A percentile compares a stretch with the other conserved stretches of the same genome.
These are phyloP conservation scores for Temnothorax ravouxi DNA, from an alignment of 2,888 invertebrate genomes.

Conservation along the genomic window DNA sequence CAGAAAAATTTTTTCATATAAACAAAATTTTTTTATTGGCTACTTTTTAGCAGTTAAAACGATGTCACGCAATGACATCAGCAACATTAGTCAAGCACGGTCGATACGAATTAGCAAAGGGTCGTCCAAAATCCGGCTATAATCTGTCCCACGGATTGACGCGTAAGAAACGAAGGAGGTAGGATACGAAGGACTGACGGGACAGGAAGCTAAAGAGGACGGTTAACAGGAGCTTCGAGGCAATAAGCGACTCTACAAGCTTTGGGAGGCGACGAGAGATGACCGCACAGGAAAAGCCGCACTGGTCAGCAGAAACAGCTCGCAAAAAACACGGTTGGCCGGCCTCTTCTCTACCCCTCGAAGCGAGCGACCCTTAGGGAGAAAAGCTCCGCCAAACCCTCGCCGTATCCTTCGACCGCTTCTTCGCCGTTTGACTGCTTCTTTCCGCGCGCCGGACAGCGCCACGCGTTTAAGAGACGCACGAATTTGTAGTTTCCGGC, in stretches of 20 bases:
- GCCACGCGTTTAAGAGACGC: constrained; percentile 69
- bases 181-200: constrained; percentile 65
- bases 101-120: constrained; percentile 46
- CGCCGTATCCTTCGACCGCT: constrained; percentile 58
- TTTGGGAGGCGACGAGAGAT: constrained; percentile 84
- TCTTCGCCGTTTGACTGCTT: constrained; percentile 74
- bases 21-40: not conserved
- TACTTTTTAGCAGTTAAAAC: not conserved
- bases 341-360: constrained; percentile 71
- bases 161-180: constrained; percentile 61
- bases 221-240: constrained; percentile 83
- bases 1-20: not conserved
- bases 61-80: not conserved
- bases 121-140: constrained; percentile 34
- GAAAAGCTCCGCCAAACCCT: constrained; percentile 65
- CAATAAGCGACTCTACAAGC: constrained; percentile 84
- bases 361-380: constrained; percentile 67
- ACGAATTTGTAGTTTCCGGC: constrained; percentile 19
- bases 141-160: constrained; percentile 46
- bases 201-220: constrained; percentile 79
- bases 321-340: constrained; percentile 80
- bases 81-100: not conserved
- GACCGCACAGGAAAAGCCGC: constrained; percentile 83
- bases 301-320: constrained; percentile 84
- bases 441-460: constrained; percentile 69